phyloP scores from a whole-genome alignment of 2,888 invertebrate species.

The Drosophila austrosaltans region DNA sequence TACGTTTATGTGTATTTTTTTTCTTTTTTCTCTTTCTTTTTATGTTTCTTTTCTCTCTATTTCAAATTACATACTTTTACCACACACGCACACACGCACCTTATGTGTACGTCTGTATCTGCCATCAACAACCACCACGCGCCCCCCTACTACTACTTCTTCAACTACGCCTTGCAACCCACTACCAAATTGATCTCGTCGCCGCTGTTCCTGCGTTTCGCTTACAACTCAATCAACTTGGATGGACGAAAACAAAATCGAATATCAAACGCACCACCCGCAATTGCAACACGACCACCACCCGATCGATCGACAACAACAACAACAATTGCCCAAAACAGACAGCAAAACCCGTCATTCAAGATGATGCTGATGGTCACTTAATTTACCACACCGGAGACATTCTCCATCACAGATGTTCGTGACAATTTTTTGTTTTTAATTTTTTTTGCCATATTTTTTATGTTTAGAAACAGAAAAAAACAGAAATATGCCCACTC shows the following conservation, averaged over 20 bases:
- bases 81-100: slow-evolving; percentile 79
- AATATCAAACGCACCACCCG: slow-evolving; percentile 36
- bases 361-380: slow-evolving; percentile 99
- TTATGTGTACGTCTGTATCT: slow-evolving; percentile 68
- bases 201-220: slow-evolving; percentile 25
- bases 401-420: slow-evolving; percentile 99
- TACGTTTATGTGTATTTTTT: slow-evolving; percentile 56
- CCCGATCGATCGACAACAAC: slow-evolving; percentile 43
- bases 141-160: slow-evolving; percentile 32
- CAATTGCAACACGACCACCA: slow-evolving; percentile 46
- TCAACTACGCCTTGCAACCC: slow-evolving; percentile 56
- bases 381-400: slow-evolving; percentile 99
- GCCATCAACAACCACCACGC: slow-evolving; percentile 49
- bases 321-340: slow-evolving; percentile 65
- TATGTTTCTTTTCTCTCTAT: slow-evolving; percentile 76
- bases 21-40: slow-evolving; percentile 67
- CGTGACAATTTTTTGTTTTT: slow-evolving; percentile 89
- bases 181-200: slow-evolving; percentile 52
- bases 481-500: slow-evolving; percentile 24
- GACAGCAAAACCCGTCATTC: slow-evolving; percentile 91
- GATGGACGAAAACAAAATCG: slow-evolving; percentile 41
- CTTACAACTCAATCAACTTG: slow-evolving; percentile 31
- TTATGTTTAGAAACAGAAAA: slow-evolving; percentile 66
- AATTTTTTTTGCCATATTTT: slow-evolving; percentile 59
- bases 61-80: slow-evolving; percentile 76